These are phyloP conservation scores for Aphelinus certus DNA, from an alignment of 1,140 invertebrate genomes.

Conservation along the genomic window DNA sequence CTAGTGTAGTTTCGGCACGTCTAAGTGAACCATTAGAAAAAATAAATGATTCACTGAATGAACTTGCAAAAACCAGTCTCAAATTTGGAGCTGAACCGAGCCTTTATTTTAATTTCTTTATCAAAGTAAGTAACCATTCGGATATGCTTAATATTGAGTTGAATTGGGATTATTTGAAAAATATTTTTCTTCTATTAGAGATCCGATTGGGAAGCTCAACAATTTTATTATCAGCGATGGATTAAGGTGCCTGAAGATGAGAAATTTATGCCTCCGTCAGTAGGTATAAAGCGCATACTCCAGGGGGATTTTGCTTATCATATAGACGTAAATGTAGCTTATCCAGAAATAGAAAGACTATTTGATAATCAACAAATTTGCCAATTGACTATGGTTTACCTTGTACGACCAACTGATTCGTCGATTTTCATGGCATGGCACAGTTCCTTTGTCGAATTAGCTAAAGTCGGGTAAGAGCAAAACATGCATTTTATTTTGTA, in stretches of 20 bases:
- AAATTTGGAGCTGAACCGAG: slow-evolving; percentile 53
- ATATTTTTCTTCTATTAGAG: slow-evolving; percentile 33
- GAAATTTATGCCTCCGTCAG: slow-evolving; percentile 27
- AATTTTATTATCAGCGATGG: slow-evolving; percentile 29
- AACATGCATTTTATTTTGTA: neutral
- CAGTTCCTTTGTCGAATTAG: slow-evolving; percentile 41
- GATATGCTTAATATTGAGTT: neutral
- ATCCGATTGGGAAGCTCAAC: slow-evolving; percentile 42
- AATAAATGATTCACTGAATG: slow-evolving; percentile 57
- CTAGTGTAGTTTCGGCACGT: slow-evolving; percentile 57
- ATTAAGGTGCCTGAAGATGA: slow-evolving; percentile 36
- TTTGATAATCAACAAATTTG: slow-evolving; percentile 47
- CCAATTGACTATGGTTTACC: slow-evolving; percentile 44
- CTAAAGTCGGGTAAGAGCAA: slow-evolving; percentile 42
- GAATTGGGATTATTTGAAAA: neutral
- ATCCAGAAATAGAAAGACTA: slow-evolving; percentile 43
- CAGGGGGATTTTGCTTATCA: slow-evolving; percentile 44
- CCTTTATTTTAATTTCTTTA: slow-evolving; percentile 50
- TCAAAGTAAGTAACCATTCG: slow-evolving; percentile 49
- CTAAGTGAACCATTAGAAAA: slow-evolving; percentile 56
- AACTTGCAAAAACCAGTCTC: slow-evolving; percentile 50
- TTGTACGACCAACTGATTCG: slow-evolving; percentile 33
- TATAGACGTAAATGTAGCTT: slow-evolving; percentile 41
- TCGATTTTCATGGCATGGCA: slow-evolving; percentile 42
- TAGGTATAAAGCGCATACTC: slow-evolving; percentile 38